phyloP scores from a whole-genome alignment of 2,797 vertebrate genomes.

The Kryptopterus vitreolus region DNA sequence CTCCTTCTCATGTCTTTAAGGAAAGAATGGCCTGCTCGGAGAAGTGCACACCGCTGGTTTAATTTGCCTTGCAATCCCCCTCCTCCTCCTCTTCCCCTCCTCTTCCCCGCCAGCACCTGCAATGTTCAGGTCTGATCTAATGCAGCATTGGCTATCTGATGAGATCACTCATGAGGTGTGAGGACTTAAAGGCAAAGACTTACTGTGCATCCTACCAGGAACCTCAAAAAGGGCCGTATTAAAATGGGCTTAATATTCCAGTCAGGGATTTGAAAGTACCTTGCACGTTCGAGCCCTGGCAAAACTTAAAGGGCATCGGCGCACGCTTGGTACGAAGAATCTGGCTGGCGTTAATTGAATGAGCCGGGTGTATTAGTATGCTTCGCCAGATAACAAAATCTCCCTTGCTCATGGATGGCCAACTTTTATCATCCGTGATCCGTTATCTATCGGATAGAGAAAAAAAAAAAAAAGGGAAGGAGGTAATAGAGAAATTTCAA shows the following conservation, averaged over 20 bases:
- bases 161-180: constrained; percentile 75
- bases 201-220: constrained; percentile 75
- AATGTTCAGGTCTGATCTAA: constrained; percentile 60
- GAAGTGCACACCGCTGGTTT: constrained; percentile 74
- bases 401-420: constrained; percentile 67
- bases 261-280: constrained; percentile 79
- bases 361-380: constrained; percentile 76
- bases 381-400: constrained; percentile 71
- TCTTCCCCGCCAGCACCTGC: constrained; percentile 39
- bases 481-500: constrained; percentile 65
- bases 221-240: constrained; percentile 77
- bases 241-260: constrained; percentile 79
- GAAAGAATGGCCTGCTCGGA: constrained; percentile 79
- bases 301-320: constrained; percentile 80
- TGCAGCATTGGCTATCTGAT: constrained; percentile 71
- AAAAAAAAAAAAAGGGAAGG: constrained; percentile 69
- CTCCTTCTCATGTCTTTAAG: constrained; percentile 72
- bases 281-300: constrained; percentile 73
- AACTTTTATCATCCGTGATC: constrained; percentile 69
- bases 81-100: too few species aligned
- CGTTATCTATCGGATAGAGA: constrained; percentile 69
- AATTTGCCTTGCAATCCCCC: constrained; percentile 68
- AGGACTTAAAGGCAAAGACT: constrained; percentile 76
- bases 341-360: constrained; percentile 80
- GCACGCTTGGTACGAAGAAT: constrained; percentile 69